Evolutionary conservation across 2,113 vertebrate species (phyloP), one percentile per base, ranked within the genome.

Genomic region (Bubo blakistoni): DNA sequence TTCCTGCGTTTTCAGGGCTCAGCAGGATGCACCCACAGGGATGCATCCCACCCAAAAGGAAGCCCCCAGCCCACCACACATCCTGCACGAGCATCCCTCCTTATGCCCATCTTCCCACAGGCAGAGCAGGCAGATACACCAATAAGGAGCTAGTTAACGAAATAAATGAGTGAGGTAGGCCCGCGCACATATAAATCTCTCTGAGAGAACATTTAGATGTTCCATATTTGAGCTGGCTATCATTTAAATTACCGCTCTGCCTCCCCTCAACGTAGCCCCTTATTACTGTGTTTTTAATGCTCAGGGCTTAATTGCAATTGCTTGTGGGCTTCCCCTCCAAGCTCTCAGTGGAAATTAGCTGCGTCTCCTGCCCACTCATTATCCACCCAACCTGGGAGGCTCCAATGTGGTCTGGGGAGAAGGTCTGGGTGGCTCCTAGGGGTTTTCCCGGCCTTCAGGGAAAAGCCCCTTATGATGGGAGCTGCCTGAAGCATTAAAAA

Each of bases 191-290:
- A 98, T 98, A 98, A 98, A 98, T 98, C 98, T 98, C 95, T 54
- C 38, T 2, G 76, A 94, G 88, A 98, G 97, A 97, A 96, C 96
- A 69, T 95, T 97, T 89, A 97, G 97, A 96, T 27, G 26, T 97
- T 97, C 97, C 97, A 92, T 91, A 95, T 97, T 97, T 67, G 74
- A 96, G 96, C 96, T 94, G 96, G 97, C 95, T 96, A 97, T 97
- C 97, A 94, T 97, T 97, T 97, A 97, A 98, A 98, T 97, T 91
- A 95, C 97, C 46, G 44, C 95, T 96, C 98, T 96, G 96, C 97
- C 97, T 98, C 96, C 97, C 79, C 88, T 71, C 91, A n/a, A 95
- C 71, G 36, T 92, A 92, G 94, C 94, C 97, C 92, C 96, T 98
- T 91, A 97, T 98, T 97, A 97, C 96, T 26, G 0, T 86, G 95